Base-by-base conservation (phyloP, 2,797 vertebrate species). In the Sebastes hubbsi region DNA sequence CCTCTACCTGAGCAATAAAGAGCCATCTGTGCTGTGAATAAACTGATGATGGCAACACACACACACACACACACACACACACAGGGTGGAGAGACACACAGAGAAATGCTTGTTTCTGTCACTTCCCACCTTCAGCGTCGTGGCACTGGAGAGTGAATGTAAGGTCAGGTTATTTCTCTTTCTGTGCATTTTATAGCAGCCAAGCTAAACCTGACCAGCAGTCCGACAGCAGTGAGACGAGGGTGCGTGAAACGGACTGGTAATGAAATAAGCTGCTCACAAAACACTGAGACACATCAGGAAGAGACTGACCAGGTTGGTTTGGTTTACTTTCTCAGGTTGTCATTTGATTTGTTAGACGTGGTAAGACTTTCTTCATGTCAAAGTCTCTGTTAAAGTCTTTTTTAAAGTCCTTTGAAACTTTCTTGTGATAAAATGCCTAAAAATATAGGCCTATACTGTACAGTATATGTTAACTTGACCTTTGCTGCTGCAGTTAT, bases 1-100 rank as follows among this genome's bases (percentile, higher is more conserved):
- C 89, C 89, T 91, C 83, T 91, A 94, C 92, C 92, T 94, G 93
- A 78, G 89, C 82, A 89, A 95, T 94, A 95, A 95, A 94, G 95
- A 92, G 81, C 86, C 90, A 93, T 92, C 93, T 95, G 94, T 95
- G 93, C 90, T 91, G 86, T 90, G 91, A 93, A 94, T 92, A 92
- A 91, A 94, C 93, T 88, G 88, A 93, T 90, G 90, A 88, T 88
- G 89, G 87, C 77, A 90, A 86, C 83, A 81, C 82, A 83, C 77
- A 80, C 80, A 80, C 59, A 62, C 60, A 76, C 58, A 80, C 84
- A 79, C 59, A 80, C 29, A 68, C 46, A 32, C 38, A 68, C 72
- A 56, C 1, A 29, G 67, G 75, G 81, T 67, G 79, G 36, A 80
- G 62, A 70, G 61, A 87, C 76, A 32, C 80, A 93, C 92, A 94